phyloP scores from a whole-genome alignment of 2,113 vertebrate genomes.

The Xiphophorus hellerii region DNA sequence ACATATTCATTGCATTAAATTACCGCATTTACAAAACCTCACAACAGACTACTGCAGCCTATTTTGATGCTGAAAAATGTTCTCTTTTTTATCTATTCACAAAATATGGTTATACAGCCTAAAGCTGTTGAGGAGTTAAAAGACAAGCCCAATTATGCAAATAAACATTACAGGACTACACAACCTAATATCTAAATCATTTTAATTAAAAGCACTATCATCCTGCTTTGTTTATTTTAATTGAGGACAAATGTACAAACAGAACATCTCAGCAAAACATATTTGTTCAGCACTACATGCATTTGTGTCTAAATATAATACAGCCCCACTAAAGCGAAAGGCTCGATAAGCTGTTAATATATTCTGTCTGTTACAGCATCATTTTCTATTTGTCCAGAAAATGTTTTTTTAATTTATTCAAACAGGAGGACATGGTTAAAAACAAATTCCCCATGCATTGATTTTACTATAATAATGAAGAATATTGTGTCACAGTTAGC shows the following conservation, averaged over 20 bases:
- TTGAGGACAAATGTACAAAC: neutral
- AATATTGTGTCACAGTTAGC: too few species aligned
- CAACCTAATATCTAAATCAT: neutral
- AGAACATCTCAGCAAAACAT: neutral
- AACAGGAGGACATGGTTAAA: neutral
- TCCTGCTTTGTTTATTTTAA: neutral
- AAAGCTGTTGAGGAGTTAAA: slow-evolving; percentile 1
- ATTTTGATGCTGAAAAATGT: neutral
- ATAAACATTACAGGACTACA: neutral
- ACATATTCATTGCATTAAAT: neutral
- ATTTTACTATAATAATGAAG: too few species aligned
- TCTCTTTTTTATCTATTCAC: neutral
- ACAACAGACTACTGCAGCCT: neutral
- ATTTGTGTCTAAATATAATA: neutral
- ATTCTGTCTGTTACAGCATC: neutral
- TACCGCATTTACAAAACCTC: neutral
- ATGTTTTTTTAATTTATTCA: neutral
- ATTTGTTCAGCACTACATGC: neutral
- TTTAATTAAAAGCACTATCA: neutral
- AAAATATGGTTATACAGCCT: neutral
- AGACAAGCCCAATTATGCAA: neutral
- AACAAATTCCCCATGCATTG: too few species aligned
- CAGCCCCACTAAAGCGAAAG: neutral
- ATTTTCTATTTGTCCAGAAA: neutral
- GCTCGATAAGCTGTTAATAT: neutral